Conservation (phyloP, 2,888 invertebrate genomes). For the Escarpia spicata region DNA sequence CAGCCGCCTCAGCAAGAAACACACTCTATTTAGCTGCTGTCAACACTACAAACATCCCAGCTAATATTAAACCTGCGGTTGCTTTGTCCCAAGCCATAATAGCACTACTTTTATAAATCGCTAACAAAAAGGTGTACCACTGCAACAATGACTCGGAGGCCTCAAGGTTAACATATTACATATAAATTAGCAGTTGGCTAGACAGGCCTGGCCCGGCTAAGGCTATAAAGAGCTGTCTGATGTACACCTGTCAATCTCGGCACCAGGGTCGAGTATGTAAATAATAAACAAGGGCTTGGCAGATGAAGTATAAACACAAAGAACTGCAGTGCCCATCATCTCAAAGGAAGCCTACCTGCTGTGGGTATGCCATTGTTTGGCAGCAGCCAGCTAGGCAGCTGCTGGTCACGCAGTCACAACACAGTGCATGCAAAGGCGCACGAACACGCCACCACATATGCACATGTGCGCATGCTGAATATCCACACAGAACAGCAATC, state of each 20-base stretch:
- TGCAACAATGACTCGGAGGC: background rate
- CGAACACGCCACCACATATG: background rate
- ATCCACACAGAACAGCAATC: background rate
- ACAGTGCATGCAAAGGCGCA: background rate
- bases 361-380: background rate
- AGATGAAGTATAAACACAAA: background rate
- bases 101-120: background rate
- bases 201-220: background rate
- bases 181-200: slow-evolving; percentile 13
- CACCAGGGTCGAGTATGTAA: background rate
- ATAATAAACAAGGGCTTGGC: background rate
- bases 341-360: background rate
- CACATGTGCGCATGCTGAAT: background rate
- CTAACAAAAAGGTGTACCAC: background rate
- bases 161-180: background rate
- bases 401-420: background rate
- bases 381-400: background rate
- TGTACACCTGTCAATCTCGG: background rate
- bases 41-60: background rate
- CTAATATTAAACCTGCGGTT: background rate
- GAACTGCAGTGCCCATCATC: background rate
- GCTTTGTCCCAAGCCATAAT: background rate
- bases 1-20: background rate
- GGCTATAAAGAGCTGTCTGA: background rate
- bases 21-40: background rate